phyloP scores from a whole-genome alignment of 64 coral and sea anemone species.

The Montipora foliosa region DNA sequence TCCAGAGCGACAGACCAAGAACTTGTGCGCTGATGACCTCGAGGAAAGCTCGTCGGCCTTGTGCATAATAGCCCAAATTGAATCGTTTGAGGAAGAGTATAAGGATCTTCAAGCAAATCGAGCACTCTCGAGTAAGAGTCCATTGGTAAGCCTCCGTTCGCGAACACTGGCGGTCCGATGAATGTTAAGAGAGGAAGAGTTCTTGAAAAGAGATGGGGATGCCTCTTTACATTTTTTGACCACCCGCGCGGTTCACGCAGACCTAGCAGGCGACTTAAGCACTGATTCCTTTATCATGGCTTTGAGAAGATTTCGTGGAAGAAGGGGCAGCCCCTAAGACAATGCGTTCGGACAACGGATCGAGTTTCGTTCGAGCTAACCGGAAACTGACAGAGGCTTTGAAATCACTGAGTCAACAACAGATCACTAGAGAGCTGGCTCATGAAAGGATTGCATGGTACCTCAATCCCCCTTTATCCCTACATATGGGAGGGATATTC shows the following conservation, averaged over 20 bases:
- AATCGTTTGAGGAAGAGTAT: neutral
- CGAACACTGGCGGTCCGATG: slow-evolving; percentile 45
- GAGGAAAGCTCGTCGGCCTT: neutral
- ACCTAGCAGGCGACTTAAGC: slow-evolving; percentile 15
- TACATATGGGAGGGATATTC: neutral
- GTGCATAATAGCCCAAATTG: neutral
- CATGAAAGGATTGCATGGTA: slow-evolving; percentile 14
- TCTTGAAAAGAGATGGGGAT: slow-evolving; percentile 62
- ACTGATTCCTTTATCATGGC: slow-evolving; percentile 44
- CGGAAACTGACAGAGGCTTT: slow-evolving; percentile 3
- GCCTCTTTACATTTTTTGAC: slow-evolving; percentile 58
- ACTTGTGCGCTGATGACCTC: neutral
- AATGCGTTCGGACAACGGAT: slow-evolving; percentile 38
- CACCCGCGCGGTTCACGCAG: slow-evolving; percentile 17
- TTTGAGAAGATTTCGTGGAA: slow-evolving; percentile 28
- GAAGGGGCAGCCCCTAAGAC: slow-evolving; percentile 39
- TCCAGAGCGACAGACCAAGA: neutral
- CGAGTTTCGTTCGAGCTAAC: slow-evolving; percentile 16
- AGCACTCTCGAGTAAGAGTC: neutral
- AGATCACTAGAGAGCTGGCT: neutral
- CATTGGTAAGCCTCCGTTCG: neutral
- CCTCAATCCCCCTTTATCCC: slow-evolving; percentile 23
- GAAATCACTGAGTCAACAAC: neutral
- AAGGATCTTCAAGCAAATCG: neutral
- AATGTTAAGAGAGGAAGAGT: slow-evolving; percentile 54